These are phyloP conservation scores for Daboia siamensis DNA, from an alignment of 2,113 vertebrate species.

Conservation along the genomic window DNA sequence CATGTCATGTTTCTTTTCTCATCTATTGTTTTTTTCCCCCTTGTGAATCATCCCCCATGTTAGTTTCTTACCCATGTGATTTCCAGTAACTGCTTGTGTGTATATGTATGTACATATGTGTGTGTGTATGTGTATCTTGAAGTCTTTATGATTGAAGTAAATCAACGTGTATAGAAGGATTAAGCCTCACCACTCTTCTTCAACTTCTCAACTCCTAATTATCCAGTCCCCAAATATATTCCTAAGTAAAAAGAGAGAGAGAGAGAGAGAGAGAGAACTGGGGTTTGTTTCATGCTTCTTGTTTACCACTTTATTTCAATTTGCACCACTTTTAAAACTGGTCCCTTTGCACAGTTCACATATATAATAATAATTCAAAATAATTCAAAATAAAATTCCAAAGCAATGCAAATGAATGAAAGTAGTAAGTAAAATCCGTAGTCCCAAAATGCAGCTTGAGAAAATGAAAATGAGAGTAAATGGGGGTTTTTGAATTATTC, in stretches of 20 bases:
- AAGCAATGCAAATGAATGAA: no score
- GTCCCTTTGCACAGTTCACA: no score
- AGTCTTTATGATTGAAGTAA: background rate
- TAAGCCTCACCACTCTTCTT: background rate
- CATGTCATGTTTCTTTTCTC: no score
- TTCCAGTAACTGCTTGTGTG: background rate
- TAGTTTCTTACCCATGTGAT: background rate
- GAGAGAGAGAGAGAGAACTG: background rate
- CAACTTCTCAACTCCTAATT: background rate
- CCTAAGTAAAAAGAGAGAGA: background rate
- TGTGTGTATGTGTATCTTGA: no score
- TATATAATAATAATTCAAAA: no score
- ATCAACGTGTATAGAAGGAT: background rate
- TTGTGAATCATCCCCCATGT: background rate
- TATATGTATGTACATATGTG: background rate
- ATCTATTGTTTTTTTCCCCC: background rate
- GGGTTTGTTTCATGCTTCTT: background rate
- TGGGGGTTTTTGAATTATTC: no score
- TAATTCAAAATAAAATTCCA: no score
- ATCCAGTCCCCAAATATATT: background rate
- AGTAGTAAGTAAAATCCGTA: no score
- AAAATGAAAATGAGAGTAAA: no score
- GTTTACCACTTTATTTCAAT: no score
- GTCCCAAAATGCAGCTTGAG: no score
- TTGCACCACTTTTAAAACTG: no score